A percentile compares a stretch with the other conserved stretches of the same genome.
Evolutionary conservation across 2,888 invertebrate species (phyloP).

Genomic region (Branchipolynoe longqiensis): DNA sequence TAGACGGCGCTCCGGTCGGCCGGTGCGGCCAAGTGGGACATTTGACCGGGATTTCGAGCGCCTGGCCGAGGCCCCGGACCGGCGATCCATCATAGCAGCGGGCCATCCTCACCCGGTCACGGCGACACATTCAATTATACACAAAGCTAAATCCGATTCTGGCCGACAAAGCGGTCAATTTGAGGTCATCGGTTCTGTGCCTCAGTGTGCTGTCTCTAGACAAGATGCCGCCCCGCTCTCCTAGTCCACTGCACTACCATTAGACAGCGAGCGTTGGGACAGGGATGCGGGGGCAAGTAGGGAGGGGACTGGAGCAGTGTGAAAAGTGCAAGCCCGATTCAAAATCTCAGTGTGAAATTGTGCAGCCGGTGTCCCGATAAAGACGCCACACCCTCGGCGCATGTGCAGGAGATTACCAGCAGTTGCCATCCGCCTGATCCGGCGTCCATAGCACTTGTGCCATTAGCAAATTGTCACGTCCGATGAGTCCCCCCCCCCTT

Average conservation of each 20-base stretch:
- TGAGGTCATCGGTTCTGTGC: not conserved
- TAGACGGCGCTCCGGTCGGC: not conserved
- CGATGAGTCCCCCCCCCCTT: not conserved
- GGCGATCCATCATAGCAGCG: not conserved
- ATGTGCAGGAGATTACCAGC: too few species aligned
- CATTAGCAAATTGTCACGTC: constrained; percentile 13
- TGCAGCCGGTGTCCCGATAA: too few species aligned
- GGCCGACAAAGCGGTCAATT: constrained; percentile 37
- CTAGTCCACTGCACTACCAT: too few species aligned
- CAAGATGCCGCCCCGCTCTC: too few species aligned
- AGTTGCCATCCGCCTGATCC: too few species aligned
- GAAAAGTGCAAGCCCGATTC: too few species aligned
- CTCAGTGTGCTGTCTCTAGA: too few species aligned
- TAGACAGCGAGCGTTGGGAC: too few species aligned
- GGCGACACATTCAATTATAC: constrained; percentile 41
- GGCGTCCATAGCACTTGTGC: not conserved
- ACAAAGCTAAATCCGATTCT: constrained; percentile 30
- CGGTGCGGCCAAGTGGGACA: not conserved
- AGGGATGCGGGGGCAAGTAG: too few species aligned
- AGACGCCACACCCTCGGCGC: too few species aligned
- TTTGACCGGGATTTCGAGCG: not conserved
- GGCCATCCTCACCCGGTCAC: not conserved
- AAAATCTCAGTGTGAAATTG: too few species aligned
- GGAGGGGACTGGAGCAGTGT: too few species aligned
- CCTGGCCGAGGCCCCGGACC: not conserved